These are phyloP conservation scores for Teleogryllus occipitalis DNA, from an alignment of 1,140 invertebrate species.

Conservation along the genomic window DNA sequence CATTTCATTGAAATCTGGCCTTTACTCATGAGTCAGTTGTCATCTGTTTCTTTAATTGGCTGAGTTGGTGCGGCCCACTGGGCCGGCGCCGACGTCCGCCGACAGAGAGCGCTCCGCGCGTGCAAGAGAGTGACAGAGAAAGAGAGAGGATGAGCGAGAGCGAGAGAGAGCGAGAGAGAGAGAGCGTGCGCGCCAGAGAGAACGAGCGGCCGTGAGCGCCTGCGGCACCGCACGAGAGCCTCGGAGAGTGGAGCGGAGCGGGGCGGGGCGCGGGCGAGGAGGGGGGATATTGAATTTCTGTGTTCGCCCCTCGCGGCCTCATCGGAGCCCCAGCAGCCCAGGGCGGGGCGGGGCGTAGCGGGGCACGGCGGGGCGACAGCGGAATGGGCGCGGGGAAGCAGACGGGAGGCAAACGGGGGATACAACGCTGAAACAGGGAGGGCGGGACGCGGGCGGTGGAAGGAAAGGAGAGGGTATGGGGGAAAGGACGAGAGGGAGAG, in stretches of 20 bases:
- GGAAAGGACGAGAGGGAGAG: no score
- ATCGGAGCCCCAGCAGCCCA: neutral
- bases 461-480: no score
- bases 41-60: no score
- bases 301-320: neutral
- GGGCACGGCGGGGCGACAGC: no score
- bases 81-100: no score
- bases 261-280: neutral
- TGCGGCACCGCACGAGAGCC: neutral
- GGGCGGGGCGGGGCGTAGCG: no score
- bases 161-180: neutral
- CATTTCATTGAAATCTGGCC: no score
- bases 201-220: neutral
- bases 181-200: neutral
- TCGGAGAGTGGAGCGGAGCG: neutral
- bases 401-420: neutral
- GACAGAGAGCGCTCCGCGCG: no score
- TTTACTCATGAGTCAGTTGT: no score
- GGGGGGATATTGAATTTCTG: conserved; percentile 1
- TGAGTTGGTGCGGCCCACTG: no score
- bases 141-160: neutral
- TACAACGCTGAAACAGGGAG: neutral
- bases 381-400: neutral
- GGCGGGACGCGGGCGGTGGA: no score
- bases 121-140: no score